Percentiles rank a stretch among this genome's conserved stretches.
phyloP scores from a whole-genome alignment of 2,888 invertebrate genomes.

The Falcaria lacertinaria region DNA sequence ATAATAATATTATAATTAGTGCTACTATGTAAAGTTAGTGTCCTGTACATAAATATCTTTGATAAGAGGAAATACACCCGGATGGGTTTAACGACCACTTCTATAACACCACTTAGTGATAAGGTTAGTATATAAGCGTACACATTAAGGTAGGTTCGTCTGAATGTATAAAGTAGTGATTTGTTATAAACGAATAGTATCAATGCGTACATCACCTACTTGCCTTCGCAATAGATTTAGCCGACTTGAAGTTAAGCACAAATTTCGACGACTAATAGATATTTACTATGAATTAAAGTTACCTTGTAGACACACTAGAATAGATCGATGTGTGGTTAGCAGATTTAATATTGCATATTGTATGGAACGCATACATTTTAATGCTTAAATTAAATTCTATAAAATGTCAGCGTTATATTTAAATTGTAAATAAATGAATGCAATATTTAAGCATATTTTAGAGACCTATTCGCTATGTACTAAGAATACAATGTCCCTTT shows the following conservation, averaged over 20 bases:
- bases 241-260: constrained; percentile 62
- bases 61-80: constrained; percentile 24
- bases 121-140: constrained; percentile 37
- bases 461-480: constrained; percentile 33
- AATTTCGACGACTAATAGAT: constrained; percentile 45
- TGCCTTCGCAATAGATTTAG: constrained; percentile 71
- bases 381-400: constrained; percentile 7
- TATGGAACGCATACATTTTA: constrained; percentile 9
- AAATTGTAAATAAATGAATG: constrained; percentile 30
- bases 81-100: constrained; percentile 47
- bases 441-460: constrained; percentile 20
- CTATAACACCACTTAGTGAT: constrained; percentile 65
- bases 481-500: constrained; percentile 21
- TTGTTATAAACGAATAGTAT: constrained; percentile 39
- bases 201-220: constrained; percentile 69
- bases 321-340: constrained; percentile 14
- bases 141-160: constrained; percentile 37
- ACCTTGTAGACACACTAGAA: constrained; percentile 51
- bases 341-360: constrained; percentile 21
- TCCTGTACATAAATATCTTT: constrained; percentile 39
- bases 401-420: constrained; percentile 22
- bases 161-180: constrained; percentile 44
- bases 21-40: constrained; percentile 63
- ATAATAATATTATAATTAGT: constrained; percentile 66
- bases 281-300: constrained; percentile 58